phyloP scores from a whole-genome alignment of 2,113 vertebrate genomes.

The Pristiophorus japonicus region DNA sequence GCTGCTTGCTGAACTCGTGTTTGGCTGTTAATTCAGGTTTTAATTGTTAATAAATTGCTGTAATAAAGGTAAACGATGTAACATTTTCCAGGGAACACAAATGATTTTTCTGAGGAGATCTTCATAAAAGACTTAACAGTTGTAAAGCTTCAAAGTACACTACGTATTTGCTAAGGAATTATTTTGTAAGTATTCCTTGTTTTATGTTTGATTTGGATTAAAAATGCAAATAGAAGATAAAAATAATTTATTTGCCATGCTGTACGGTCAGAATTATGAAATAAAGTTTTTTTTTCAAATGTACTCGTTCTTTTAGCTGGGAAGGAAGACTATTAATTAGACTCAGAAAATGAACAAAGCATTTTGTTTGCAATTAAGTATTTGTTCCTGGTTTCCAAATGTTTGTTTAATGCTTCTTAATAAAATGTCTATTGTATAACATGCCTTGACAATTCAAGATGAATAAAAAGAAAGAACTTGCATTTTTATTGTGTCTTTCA shows the following conservation, averaged over 20 bases:
- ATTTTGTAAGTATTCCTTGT: neutral
- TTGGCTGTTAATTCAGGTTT: too few species aligned
- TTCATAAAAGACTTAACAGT: neutral
- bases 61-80: too few species aligned
- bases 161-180: neutral
- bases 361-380: neutral
- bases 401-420: neutral
- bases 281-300: neutral
- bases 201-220: neutral
- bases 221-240: neutral
- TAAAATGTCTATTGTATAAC: neutral
- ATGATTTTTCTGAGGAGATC: too few species aligned
- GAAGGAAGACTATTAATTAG: neutral
- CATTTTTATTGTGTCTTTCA: neutral
- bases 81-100: too few species aligned
- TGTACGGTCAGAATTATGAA: neutral
- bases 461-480: neutral
- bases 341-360: neutral
- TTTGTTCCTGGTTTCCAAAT: neutral
- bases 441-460: neutral
- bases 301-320: neutral
- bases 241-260: too few species aligned
- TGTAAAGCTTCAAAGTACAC: neutral
- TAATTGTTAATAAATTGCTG: too few species aligned
- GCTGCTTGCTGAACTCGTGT: too few species aligned